These are phyloP conservation scores for Melinaea marsaeus DNA, from an alignment of 2,888 invertebrate genomes.

Conservation along the genomic window DNA sequence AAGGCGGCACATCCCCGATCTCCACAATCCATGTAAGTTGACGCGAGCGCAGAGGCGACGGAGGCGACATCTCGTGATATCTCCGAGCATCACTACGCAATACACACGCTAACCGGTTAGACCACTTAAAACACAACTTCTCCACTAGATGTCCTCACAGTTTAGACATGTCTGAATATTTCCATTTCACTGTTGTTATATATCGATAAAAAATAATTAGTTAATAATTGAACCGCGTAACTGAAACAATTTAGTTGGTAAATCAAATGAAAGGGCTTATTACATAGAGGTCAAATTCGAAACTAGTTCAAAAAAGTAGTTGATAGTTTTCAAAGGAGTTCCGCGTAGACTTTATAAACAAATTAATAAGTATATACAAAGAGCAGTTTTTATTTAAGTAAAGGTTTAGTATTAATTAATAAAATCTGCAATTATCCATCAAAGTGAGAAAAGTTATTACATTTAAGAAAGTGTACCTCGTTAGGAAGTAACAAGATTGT, in stretches of 20 bases:
- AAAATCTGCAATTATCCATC: too few relatives aligned
- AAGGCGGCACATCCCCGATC: conserved; percentile 64
- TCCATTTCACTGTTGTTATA: too few relatives aligned
- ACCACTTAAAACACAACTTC: conserved; percentile 7
- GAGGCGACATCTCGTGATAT: conserved; percentile 49
- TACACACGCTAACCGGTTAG: neutral
- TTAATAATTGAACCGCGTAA: too few relatives aligned
- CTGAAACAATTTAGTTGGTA: too few relatives aligned
- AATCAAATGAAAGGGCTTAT: too few relatives aligned
- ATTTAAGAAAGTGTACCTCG: neutral
- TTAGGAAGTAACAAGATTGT: conserved; percentile 13
- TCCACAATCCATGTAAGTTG: conserved; percentile 76
- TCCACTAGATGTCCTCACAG: conserved; percentile 30
- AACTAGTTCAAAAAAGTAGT: neutral
- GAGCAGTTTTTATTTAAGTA: too few relatives aligned
- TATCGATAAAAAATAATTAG: too few relatives aligned
- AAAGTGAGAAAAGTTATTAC: neutral
- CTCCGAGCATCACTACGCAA: conserved; percentile 17
- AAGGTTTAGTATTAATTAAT: too few relatives aligned
- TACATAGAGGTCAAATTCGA: neutral
- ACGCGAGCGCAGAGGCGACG: conserved; percentile 48
- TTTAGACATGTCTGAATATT: neutral
- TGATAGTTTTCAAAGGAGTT: neutral
- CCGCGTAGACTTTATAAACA: too few relatives aligned
- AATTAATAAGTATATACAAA: too few relatives aligned